Evolutionary conservation across 2,797 vertebrate genomes (phyloP), one percentile per base, ranked within the genome.

Genomic region (Gila robusta): DNA sequence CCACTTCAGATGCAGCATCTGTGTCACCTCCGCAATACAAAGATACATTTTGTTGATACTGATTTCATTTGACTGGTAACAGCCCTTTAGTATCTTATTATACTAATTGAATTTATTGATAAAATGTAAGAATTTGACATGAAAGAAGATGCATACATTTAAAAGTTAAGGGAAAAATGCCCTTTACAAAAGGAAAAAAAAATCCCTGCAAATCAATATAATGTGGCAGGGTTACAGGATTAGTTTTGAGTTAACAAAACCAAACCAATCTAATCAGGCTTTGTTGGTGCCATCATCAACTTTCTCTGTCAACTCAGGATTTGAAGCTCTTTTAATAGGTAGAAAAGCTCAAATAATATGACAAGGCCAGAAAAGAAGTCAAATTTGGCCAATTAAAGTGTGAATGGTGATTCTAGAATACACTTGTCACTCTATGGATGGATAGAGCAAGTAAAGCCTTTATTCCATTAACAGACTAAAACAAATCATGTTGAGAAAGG

Each of bases 371-470:
- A 71, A 77, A 35, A 56, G 21, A 84, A 47, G 72, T 14, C 12
- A 66, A 7, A 32, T 66, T 28, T 66, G 6, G 14, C 62, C 81
- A 74, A 70, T 87, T 70, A 73, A 79, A 84, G 39, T 16, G 64
- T 39, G 26, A 82, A 74, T 39, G n/a, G 74, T 77, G 66, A 81
- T 32, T 32, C 28, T 32, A 32, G 28, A 80, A 44, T 62, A 5
- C 41, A 54, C 41, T 82, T 82, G 19, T 67, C 70, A 81, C 19
- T 59, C 12, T 17, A 54, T 21, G 66, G n/a, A 79, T 16, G 49
- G 52, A 26, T 21, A 39, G 37, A 86, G 82, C 67, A 83, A 80
- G 52, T 41, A 21, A 86, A 78, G 71, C 32, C 52, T 69, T 59
- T 21, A 21, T 59, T 64, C 67, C 59, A 82, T 84, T 81, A 87